Percentiles rank a stretch among this genome's conserved stretches.
Conservation (phyloP, 2,888 invertebrate species). For the Agrochola lota region DNA sequence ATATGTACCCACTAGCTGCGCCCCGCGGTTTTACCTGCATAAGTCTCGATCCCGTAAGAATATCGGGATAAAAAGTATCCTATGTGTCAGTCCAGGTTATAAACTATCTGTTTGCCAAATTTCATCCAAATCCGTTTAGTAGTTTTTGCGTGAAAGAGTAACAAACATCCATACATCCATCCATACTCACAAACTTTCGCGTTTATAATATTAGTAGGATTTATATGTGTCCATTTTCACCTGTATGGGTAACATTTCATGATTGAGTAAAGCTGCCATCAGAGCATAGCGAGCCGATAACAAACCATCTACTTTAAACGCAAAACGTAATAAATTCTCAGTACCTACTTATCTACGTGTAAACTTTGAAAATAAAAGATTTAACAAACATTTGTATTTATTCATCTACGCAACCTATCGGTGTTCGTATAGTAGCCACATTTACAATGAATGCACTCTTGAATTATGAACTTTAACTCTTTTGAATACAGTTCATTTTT, state of each 20-base stretch:
- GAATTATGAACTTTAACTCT: background rate
- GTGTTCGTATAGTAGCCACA: background rate
- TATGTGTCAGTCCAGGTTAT: too few relatives aligned
- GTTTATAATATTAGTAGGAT: too few relatives aligned
- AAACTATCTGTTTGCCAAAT: too few relatives aligned
- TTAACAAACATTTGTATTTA: slow-evolving; percentile 21
- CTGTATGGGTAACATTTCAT: slow-evolving; percentile 28
- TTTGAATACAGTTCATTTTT: background rate
- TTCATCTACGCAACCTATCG: background rate
- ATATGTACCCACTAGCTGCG: too few relatives aligned
- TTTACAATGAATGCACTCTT: background rate
- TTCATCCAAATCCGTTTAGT: too few relatives aligned
- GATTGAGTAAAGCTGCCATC: slow-evolving; percentile 16
- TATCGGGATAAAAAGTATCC: too few relatives aligned
- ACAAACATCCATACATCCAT: too few relatives aligned
- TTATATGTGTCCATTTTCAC: too few relatives aligned
- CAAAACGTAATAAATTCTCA: slow-evolving; percentile 38
- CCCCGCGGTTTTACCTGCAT: too few relatives aligned
- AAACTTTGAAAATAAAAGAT: slow-evolving; percentile 31
- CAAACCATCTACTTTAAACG: slow-evolving; percentile 18
- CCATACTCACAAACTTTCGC: too few relatives aligned
- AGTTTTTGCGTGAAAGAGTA: too few relatives aligned
- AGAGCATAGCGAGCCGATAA: slow-evolving; percentile 47
- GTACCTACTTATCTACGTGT: slow-evolving; percentile 4
- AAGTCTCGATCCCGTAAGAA: too few relatives aligned